These are phyloP conservation scores for Melanotaenia parkinsoni DNA, from an alignment of 2,797 vertebrate species.

Conservation along the genomic window DNA sequence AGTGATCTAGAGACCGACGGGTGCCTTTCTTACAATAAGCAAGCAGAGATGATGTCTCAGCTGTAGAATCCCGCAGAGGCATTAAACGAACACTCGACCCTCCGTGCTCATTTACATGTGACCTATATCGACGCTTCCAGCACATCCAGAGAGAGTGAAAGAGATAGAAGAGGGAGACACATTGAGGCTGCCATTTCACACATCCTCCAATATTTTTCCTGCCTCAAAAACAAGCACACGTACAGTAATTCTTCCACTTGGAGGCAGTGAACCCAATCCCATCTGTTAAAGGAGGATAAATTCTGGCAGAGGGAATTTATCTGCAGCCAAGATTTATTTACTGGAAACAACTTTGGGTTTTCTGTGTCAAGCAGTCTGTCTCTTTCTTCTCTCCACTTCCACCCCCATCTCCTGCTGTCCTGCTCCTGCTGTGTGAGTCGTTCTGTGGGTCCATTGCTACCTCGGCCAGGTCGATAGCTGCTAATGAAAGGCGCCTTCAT, in stretches of 20 bases:
- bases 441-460: constrained; percentile 43
- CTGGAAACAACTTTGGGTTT: constrained; percentile 67
- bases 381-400: constrained; percentile 11
- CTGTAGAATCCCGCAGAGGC: constrained; percentile 32
- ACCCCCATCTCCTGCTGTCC: constrained; percentile 18
- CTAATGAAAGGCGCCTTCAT: constrained; percentile 80
- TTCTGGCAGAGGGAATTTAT: constrained; percentile 65
- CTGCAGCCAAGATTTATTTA: constrained; percentile 71
- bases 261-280: constrained; percentile 58
- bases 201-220: constrained; percentile 36
- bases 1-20: constrained; percentile 60
- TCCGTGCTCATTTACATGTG: constrained; percentile 62
- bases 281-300: constrained; percentile 71
- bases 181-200: constrained; percentile 54
- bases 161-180: constrained; percentile 30
- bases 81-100: constrained; percentile 26
- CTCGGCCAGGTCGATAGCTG: constrained; percentile 71
- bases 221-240: constrained; percentile 34
- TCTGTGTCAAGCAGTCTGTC: constrained; percentile 39
- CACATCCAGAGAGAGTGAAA: constrained; percentile 26
- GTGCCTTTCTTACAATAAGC: constrained; percentile 32
- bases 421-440: constrained; percentile 22
- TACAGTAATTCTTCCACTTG: constrained; percentile 34
- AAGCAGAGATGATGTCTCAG: constrained; percentile 49
- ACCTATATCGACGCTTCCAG: constrained; percentile 59